These are phyloP conservation scores for Chelmon rostratus DNA, from an alignment of 2,797 vertebrate species.

Conservation along the genomic window DNA sequence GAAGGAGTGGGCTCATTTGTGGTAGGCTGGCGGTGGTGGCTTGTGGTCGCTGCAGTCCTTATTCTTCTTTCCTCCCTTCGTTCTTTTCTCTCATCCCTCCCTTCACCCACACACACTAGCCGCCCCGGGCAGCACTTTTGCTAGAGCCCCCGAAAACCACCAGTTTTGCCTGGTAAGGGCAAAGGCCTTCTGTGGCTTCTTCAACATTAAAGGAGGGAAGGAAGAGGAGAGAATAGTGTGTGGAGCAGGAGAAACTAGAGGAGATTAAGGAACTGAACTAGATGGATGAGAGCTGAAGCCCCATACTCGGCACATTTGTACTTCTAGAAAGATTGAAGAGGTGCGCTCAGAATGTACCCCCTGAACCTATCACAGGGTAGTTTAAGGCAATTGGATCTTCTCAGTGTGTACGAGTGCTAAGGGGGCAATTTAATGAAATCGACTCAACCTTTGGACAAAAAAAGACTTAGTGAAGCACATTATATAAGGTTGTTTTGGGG, in stretches of 20 bases:
- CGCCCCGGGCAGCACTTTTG: constrained; percentile 69
- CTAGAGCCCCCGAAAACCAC: constrained; percentile 69
- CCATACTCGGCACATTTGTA: constrained; percentile 27
- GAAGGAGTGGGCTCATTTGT: constrained; percentile 78
- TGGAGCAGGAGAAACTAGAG: constrained; percentile 41
- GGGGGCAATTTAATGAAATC: constrained; percentile 62
- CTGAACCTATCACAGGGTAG: constrained; percentile 48
- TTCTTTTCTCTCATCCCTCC: constrained; percentile 75
- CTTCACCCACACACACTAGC: constrained; percentile 62
- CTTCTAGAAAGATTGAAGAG: constrained; percentile 67
- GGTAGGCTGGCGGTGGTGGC: constrained; percentile 70
- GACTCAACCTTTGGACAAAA: constrained; percentile 51
- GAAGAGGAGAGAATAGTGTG: constrained; percentile 43
- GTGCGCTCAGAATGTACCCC: constrained; percentile 45
- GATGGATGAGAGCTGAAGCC: constrained; percentile 58
- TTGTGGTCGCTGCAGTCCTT: constrained; percentile 71
- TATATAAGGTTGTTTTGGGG: constrained; percentile 62
- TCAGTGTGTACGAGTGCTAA: constrained; percentile 43
- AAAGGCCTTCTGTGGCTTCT: constrained; percentile 74
- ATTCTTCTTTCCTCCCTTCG: constrained; percentile 62
- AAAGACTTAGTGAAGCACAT: constrained; percentile 52
- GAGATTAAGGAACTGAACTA: constrained; percentile 68
- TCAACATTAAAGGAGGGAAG: constrained; percentile 56
- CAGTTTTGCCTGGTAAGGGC: constrained; percentile 65
- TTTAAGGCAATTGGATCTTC: constrained; percentile 55